Evolutionary conservation across 2,797 vertebrate species (phyloP), one percentile per base, ranked within the genome.

Genomic region (Muscicapa striata): DNA sequence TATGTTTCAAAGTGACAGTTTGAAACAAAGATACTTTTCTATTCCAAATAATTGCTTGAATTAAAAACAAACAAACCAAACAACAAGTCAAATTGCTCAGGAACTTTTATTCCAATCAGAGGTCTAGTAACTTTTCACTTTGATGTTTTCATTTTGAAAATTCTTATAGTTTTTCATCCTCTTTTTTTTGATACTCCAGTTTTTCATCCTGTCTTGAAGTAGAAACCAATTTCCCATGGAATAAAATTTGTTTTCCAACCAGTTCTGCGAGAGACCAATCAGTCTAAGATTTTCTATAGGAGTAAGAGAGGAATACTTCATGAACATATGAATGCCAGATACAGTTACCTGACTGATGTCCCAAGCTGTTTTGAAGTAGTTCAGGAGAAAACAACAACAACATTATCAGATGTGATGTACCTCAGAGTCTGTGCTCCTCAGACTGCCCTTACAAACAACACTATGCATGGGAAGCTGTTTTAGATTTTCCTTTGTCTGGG

Each of bases 361-460:
- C 27, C 45, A 70, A 73, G 36, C 14, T 89, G 45, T 51, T 89
- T 73, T n/a, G 30, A 68, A 68, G 40, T 16, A 73, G 6, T n/a
- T 77, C 38, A 63, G 64, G 26, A 62, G 46, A 75, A 93, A 92
- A 68, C 0, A 0, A 46, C 0, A 0, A 46, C 51, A 22, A 8
- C 10, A 36, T 79, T 90, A 46, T 48, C 48, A 75, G 62, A 64
- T 26, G 27, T 13, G 19, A 30, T 32, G 40, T 41, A 41, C 26
- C 46, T 59, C 52, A 76, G 22, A 62, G n/a, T 26, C 22, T 48
- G 22, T 66, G 52, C 17, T 69, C 14, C 55, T 81, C n/a, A 32
- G 62, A 68, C 15, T 32, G 49, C n/a, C 20, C 66, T 88, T 69
- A 51, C 10, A n/a, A 78, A 21, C 10, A 84, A 29, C 13, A 14